phyloP scores from a whole-genome alignment of 2,113 vertebrate genomes.

The Grallaria varia region DNA sequence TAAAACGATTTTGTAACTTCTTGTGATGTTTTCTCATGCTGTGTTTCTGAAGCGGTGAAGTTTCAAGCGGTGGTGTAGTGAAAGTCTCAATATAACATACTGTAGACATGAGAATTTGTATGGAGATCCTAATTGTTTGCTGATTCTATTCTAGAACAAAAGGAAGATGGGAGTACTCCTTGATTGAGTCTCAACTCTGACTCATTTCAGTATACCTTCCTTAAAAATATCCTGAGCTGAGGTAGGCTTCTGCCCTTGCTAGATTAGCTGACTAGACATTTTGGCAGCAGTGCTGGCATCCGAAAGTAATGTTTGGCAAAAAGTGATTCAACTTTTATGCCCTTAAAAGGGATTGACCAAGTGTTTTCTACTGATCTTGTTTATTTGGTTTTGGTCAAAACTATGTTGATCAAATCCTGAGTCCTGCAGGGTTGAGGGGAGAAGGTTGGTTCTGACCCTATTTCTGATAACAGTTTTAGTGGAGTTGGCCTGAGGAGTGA shows the following conservation, averaged over 20 bases:
- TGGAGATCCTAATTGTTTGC: background rate
- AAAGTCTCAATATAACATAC: background rate
- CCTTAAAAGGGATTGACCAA: background rate
- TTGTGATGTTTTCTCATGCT: background rate
- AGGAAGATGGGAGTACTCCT: background rate
- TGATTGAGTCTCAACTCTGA: background rate
- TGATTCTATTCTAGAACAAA: background rate
- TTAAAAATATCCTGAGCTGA: background rate
- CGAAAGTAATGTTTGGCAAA: background rate
- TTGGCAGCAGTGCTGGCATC: background rate
- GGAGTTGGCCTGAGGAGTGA: background rate
- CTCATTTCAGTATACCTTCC: background rate
- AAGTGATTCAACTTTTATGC: background rate
- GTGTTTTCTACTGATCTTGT: background rate
- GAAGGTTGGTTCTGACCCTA: background rate
- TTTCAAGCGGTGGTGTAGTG: background rate
- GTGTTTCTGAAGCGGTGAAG: background rate
- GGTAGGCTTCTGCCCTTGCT: background rate
- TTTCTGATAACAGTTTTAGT: background rate
- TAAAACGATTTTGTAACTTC: background rate
- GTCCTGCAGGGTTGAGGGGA: background rate
- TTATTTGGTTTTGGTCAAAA: background rate
- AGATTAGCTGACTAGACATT: background rate
- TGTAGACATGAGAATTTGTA: background rate
- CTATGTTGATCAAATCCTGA: background rate